phyloP scores from a whole-genome alignment of 2,797 vertebrate genomes.

The Platalea minor region DNA sequence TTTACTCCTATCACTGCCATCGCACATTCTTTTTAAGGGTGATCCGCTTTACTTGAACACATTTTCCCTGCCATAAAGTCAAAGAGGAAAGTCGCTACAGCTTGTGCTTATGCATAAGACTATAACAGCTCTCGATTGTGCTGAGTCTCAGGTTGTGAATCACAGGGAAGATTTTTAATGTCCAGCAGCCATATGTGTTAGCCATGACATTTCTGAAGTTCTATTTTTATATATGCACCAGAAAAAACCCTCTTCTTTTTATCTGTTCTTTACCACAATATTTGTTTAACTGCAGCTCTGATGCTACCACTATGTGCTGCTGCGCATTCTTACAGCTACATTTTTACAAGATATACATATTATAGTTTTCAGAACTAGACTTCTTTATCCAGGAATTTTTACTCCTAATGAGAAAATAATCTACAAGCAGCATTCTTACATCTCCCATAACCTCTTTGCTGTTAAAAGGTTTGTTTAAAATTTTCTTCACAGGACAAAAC shows the following conservation, averaged over 20 bases:
- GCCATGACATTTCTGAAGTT: constrained; percentile 74
- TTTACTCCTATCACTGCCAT: background rate
- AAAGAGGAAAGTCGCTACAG: constrained; percentile 18
- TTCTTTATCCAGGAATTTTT: constrained; percentile 43
- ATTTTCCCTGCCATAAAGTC: background rate
- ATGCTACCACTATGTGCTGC: constrained; percentile 8
- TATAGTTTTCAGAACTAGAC: constrained; percentile 34
- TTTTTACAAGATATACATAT: constrained; percentile 73
- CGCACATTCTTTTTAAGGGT: background rate
- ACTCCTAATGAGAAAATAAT: constrained; percentile 68
- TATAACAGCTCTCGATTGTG: constrained; percentile 80
- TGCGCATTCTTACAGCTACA: constrained; percentile 64
- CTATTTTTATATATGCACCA: constrained; percentile 66
- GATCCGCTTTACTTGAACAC: background rate
- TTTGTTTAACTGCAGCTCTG: constrained; percentile 72
- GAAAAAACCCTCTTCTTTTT: constrained; percentile 52
- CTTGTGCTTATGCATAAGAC: constrained; percentile 4
- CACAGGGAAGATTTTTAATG: constrained; percentile 76
- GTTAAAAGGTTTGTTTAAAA: constrained; percentile 59
- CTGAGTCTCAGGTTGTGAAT: constrained; percentile 77
- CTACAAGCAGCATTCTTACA: constrained; percentile 45
- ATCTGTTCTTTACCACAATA: constrained; percentile 44
- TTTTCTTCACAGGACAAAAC: constrained; percentile 51
- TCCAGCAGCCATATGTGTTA: constrained; percentile 71
- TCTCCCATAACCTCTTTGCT: background rate